Evolutionary conservation across 2,888 invertebrate genomes (phyloP).

Genomic region (Prosopocoilus inquinatus): DNA sequence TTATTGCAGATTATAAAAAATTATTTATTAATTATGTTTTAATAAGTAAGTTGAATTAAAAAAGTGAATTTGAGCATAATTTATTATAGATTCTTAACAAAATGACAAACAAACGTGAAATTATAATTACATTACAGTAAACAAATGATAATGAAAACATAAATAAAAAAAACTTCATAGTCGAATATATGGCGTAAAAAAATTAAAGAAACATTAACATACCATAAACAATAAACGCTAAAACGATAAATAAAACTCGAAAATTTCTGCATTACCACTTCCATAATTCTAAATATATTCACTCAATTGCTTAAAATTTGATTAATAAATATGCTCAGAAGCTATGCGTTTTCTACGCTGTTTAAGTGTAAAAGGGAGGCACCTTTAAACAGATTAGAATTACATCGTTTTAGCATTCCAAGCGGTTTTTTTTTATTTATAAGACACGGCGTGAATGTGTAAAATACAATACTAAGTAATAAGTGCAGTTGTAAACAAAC

Average conservation of each 20-base stretch:
- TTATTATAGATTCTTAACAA: conserved; percentile 14
- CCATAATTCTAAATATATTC: conserved; percentile 24
- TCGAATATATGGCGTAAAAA: not conserved
- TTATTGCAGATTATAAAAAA: no score
- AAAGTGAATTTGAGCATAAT: conserved; percentile 16
- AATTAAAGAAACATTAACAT: not conserved
- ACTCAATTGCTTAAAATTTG: conserved; percentile 43
- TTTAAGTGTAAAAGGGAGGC: no score
- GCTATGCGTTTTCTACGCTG: not conserved
- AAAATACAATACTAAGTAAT: conserved; percentile 39
- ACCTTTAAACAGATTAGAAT: not conserved
- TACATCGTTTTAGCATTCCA: not conserved
- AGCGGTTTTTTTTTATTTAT: conserved; percentile 24
- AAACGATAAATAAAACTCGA: not conserved
- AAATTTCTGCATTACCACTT: conserved; percentile 13
- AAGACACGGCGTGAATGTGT: conserved; percentile 51
- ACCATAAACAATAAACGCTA: not conserved
- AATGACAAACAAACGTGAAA: conserved; percentile 7
- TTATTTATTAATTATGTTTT: no score
- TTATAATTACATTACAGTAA: conserved; percentile 10
- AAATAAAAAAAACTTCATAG: not conserved
- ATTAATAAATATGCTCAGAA: conserved; percentile 18
- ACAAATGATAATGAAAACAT: conserved; percentile 1
- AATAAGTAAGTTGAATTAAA: conserved; percentile 2
- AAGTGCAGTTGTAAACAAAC: conserved; percentile 36